phyloP scores from a whole-genome alignment of 2,113 vertebrate genomes.

The Myrmecophaga tridactyla region DNA sequence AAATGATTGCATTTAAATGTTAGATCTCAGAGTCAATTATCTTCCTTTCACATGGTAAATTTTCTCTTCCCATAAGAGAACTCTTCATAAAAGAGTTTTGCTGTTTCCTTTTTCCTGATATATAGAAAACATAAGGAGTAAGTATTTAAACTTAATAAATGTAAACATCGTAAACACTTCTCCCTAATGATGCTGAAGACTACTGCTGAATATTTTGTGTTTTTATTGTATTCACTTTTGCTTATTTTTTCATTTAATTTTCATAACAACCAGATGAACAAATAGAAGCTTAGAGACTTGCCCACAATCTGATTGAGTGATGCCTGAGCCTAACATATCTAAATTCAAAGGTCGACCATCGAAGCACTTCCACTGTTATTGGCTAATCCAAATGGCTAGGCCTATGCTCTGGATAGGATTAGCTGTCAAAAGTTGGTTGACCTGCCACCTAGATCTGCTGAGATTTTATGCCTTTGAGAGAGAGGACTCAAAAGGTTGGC shows the following conservation, averaged over 20 bases:
- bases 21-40: background rate
- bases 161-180: background rate
- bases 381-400: background rate
- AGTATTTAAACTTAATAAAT: background rate
- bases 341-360: background rate
- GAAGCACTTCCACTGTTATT: background rate
- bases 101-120: background rate
- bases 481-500: background rate
- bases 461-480: background rate
- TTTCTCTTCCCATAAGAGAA: background rate
- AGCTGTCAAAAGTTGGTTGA: background rate
- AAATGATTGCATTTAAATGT: conserved; percentile 22
- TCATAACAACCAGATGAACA: background rate
- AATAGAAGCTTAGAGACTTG: background rate
- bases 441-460: background rate
- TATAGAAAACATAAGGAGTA: background rate
- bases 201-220: background rate
- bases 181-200: background rate
- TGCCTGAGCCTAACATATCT: background rate
- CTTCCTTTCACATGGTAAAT: background rate
- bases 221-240: background rate
- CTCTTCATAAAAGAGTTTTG: background rate
- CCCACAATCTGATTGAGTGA: background rate
- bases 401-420: background rate
- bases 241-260: background rate